phyloP scores from a whole-genome alignment of 2,113 vertebrate species.

The Fregata magnificens region DNA sequence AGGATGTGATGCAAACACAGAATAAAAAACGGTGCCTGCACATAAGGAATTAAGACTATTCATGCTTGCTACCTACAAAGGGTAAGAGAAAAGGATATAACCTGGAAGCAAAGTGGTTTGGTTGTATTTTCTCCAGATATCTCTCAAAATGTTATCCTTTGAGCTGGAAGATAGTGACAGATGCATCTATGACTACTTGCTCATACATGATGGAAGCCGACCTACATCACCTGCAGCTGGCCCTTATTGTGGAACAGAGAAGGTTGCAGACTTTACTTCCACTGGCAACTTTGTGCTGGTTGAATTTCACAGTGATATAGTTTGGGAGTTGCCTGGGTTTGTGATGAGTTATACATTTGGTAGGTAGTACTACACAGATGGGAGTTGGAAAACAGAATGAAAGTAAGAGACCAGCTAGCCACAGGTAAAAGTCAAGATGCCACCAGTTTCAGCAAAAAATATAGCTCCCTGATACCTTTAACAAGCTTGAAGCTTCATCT shows the following conservation, averaged over 20 bases:
- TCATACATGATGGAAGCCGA: conserved; percentile 60
- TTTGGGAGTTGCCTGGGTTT: conserved; percentile 52
- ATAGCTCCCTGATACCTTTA: neutral
- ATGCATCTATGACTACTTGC: conserved; percentile 59
- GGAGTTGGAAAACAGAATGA: neutral
- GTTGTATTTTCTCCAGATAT: conserved; percentile 48
- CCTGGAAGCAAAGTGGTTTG: neutral
- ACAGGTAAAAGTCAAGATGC: neutral
- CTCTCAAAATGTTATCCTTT: conserved; percentile 53
- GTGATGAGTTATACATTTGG: conserved; percentile 36
- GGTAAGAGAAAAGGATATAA: neutral
- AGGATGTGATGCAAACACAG: neutral
- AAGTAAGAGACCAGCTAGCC: neutral
- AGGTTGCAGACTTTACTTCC: conserved; percentile 42
- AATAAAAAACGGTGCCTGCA: neutral
- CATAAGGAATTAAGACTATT: neutral
- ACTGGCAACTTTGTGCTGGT: conserved; percentile 58
- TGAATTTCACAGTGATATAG: conserved; percentile 62
- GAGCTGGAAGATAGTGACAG: conserved; percentile 48
- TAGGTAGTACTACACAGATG: neutral
- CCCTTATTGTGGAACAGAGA: conserved; percentile 50
- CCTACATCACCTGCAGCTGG: conserved; percentile 46
- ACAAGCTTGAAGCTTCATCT: neutral
- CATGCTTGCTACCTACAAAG: neutral
- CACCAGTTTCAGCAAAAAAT: neutral